Conservation (phyloP, 2,888 invertebrate genomes). For the Acleris holmiana region DNA sequence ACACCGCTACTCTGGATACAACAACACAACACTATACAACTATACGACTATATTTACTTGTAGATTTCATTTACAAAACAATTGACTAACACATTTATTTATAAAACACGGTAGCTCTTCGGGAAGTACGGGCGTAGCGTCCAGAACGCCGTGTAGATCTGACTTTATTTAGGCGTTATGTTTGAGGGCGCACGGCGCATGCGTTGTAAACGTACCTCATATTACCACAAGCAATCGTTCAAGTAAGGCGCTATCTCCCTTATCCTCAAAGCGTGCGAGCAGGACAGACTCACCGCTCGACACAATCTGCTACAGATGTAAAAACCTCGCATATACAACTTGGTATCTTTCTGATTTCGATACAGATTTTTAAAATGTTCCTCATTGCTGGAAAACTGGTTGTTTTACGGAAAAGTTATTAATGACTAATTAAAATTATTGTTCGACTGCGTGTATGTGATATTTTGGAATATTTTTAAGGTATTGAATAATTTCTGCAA, state of each 20-base stretch:
- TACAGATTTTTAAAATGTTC: slow-evolving; percentile 14
- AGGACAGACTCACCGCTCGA: neutral
- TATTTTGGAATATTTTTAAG: too few species aligned
- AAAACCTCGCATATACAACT: slow-evolving; percentile 15
- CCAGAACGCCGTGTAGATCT: slow-evolving; percentile 17
- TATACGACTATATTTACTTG: slow-evolving; percentile 14
- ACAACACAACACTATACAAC: slow-evolving; percentile 23
- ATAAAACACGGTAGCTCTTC: slow-evolving; percentile 11
- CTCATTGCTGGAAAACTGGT: slow-evolving; percentile 19
- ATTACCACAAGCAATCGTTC: neutral
- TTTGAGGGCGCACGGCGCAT: slow-evolving; percentile 13
- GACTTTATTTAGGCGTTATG: slow-evolving; percentile 12
- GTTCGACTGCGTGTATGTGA: neutral
- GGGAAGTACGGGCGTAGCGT: slow-evolving; percentile 2
- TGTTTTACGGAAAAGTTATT: neutral
- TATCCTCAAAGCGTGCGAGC: neutral
- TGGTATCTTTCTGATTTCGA: slow-evolving; percentile 18
- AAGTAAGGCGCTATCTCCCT: neutral
- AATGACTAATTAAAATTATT: neutral
- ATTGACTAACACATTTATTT: slow-evolving; percentile 19
- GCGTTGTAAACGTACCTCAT: slow-evolving; percentile 14
- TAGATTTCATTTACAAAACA: slow-evolving; percentile 35
- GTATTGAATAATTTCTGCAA: too few species aligned
- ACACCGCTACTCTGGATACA: neutral
- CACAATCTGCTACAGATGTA: neutral